A percentile compares a stretch with the other conserved stretches of the same genome.
phyloP scores from a whole-genome alignment of 1,140 invertebrate genomes.

The Orussus abietinus region DNA sequence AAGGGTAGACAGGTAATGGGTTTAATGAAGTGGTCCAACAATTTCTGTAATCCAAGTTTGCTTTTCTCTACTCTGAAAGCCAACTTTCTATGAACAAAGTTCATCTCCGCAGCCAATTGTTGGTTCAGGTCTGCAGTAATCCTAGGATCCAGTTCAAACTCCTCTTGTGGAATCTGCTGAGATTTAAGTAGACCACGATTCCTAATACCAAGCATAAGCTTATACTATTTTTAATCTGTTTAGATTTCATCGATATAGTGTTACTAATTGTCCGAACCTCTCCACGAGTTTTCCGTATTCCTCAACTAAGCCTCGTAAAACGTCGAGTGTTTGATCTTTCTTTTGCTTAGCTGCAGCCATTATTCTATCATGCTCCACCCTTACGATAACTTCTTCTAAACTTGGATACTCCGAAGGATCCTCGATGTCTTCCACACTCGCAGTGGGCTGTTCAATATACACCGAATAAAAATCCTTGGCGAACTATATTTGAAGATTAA shows the following conservation, averaged over 20 bases:
- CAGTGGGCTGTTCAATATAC: constrained; percentile 27
- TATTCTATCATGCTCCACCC: constrained; percentile 58
- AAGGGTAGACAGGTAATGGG: constrained; percentile 64
- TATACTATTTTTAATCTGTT: constrained; percentile 3
- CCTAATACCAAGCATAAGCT: too few species aligned
- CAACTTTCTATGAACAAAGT: constrained; percentile 57
- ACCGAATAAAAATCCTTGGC: constrained; percentile 26
- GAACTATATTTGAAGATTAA: constrained; percentile 1
- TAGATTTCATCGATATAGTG: neutral
- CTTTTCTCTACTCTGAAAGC: constrained; percentile 68
- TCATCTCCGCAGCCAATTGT: constrained; percentile 58
- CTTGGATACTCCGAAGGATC: constrained; percentile 57
- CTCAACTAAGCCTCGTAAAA: constrained; percentile 33
- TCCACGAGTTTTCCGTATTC: constrained; percentile 36
- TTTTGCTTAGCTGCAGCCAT: constrained; percentile 57
- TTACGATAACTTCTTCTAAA: constrained; percentile 62
- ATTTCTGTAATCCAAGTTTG: constrained; percentile 65
- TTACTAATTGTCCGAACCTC: constrained; percentile 22
- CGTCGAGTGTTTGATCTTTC: constrained; percentile 44
- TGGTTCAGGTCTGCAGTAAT: constrained; percentile 61
- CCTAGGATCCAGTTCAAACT: constrained; percentile 62
- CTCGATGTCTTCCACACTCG: constrained; percentile 55
- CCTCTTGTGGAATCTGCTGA: constrained; percentile 55
- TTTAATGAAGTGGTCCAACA: constrained; percentile 67
- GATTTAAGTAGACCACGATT: constrained; percentile 60